Evolutionary conservation across 2,888 invertebrate genomes (phyloP), one percentile per base, ranked within the genome.

Genomic region (Habrosyne pyritoides): DNA sequence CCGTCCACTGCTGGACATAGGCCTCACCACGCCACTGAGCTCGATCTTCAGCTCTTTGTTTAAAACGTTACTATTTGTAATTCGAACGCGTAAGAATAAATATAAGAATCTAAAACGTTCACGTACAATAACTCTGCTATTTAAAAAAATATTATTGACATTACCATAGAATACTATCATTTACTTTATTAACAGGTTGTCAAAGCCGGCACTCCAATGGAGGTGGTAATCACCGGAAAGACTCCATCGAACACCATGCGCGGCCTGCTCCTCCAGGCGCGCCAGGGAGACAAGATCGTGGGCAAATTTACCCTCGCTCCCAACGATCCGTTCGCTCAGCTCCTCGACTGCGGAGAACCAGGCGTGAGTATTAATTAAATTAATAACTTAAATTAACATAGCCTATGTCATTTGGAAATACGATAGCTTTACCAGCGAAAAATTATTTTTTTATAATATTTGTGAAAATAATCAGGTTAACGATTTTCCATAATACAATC

Each of bases 191-290:
- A 55, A 5, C 79, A 86, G 86, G 76, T 61, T 58, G 93, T 67
- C 73, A 93, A 83, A 79, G 88, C 80, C 30, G 91, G 91, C 10
- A 71, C 72, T 8, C 82, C 91, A 0, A 83, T 94, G 73, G 87
- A 93, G 56, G 92, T 95, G 59, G 93, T 89, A 55, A 89, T 95
- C 69, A 69, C 79, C 12, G 94, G 94, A 54, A 89, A 87, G 48
- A 75, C 75, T 4, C 73, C 91, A 1, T 72, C 81, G 5, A 83
- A 94, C 74, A 90, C 85, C 53, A 94, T 95, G 83, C 93, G 94
- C 54, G 96, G 96, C 14, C 93, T 95, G 75, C 84, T 96, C 57
- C 77, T 96, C 57, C 95, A 96, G 84, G 96, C 95, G 0, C 93
- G 95, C 48, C 82, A 93, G 5, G 93, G 93, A 6, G 87, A 93